Evolutionary conservation across 2,797 vertebrate species (phyloP).

Genomic region (Pteropus rufus): DNA sequence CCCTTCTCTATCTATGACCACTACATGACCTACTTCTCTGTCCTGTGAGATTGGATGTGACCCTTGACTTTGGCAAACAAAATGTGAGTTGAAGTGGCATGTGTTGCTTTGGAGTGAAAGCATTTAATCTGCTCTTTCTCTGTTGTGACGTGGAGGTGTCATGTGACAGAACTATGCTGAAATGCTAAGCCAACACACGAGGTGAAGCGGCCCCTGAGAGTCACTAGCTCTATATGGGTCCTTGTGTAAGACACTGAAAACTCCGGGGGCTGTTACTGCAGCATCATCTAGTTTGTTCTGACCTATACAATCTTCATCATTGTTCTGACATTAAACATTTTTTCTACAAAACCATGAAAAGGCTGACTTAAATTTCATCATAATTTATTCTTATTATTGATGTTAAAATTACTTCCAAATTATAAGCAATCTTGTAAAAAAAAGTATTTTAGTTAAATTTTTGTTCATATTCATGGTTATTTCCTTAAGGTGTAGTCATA

Average conservation of each 20-base stretch:
- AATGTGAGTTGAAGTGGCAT: not conserved
- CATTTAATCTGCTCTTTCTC: not conserved
- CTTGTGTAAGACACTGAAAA: not conserved
- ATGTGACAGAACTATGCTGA: not conserved
- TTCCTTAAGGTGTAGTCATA: not conserved
- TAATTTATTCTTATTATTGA: not conserved
- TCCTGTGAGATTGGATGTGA: not conserved
- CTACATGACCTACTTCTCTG: not conserved
- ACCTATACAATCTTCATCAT: not conserved
- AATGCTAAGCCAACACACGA: not conserved
- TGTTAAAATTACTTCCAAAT: slow-evolving; percentile 12
- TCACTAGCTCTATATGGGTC: not conserved
- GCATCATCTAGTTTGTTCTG: not conserved
- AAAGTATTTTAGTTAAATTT: not conserved
- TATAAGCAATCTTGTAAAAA: not conserved
- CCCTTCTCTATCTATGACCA: not conserved
- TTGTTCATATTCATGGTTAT: not conserved
- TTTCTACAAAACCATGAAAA: not conserved
- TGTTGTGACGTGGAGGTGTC: not conserved
- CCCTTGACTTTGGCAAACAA: not conserved
- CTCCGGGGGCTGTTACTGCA: not conserved
- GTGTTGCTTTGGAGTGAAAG: not conserved
- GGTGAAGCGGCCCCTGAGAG: not conserved
- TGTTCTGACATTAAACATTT: not conserved
- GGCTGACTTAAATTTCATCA: not conserved